Conservation (phyloP, 2,113 vertebrate species). For the Carassius carassius region DNA sequence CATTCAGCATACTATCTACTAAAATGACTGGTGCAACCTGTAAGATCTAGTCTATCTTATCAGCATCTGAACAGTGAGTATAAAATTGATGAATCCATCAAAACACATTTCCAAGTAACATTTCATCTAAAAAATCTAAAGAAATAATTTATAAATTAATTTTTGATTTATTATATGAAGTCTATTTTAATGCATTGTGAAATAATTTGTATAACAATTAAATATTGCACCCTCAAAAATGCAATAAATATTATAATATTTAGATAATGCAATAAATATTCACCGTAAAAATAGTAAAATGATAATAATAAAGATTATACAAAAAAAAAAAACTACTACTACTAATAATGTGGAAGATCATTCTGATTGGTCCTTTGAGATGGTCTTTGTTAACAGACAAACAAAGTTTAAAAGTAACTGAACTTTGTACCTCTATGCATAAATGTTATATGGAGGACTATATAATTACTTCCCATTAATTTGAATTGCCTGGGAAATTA, state of each 20-base stretch:
- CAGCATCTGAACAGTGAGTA: neutral
- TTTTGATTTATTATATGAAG: neutral
- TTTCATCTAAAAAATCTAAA: too few relatives aligned
- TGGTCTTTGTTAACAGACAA: neutral
- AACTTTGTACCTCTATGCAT: neutral
- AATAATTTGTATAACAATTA: neutral
- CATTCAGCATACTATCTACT: neutral
- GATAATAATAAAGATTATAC: neutral
- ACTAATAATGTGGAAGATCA: neutral
- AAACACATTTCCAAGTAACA: neutral
- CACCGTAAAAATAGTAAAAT: neutral
- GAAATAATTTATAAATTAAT: too few relatives aligned
- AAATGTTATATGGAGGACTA: neutral
- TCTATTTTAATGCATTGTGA: neutral
- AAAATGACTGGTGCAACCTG: neutral
- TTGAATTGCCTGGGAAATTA: neutral
- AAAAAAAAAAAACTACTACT: neutral
- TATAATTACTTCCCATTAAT: neutral
- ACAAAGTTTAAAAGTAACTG: neutral
- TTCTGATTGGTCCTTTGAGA: neutral
- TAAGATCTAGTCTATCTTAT: neutral
- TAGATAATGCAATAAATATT: neutral
- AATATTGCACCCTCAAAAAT: neutral
- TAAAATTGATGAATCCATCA: neutral
- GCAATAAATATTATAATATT: neutral